These are phyloP conservation scores for Aegithalos caudatus DNA, from an alignment of 2,113 vertebrate genomes.

Conservation along the genomic window DNA sequence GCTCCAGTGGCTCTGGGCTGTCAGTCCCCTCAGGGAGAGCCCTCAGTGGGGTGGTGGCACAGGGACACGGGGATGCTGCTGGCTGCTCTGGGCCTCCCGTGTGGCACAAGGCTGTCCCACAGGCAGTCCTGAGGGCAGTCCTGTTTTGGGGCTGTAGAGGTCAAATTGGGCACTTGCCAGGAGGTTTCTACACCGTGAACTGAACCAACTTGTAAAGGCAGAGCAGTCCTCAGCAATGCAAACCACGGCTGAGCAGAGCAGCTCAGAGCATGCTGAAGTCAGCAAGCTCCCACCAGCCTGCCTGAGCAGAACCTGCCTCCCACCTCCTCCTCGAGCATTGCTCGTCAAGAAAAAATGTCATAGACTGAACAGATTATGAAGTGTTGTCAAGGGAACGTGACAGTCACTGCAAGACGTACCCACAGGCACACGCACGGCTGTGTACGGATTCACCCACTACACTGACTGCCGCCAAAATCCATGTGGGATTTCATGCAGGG, in stretches of 20 bases:
- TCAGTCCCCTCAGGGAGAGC: background rate
- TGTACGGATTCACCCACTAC: rapidly evolving
- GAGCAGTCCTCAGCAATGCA: background rate
- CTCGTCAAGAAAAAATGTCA: background rate
- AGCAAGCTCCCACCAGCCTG: background rate
- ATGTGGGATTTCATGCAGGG: background rate
- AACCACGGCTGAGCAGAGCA: background rate
- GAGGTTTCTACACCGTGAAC: background rate
- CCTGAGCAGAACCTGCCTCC: background rate
- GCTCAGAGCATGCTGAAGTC: background rate
- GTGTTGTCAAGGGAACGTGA: constrained; percentile 52
- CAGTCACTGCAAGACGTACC: background rate
- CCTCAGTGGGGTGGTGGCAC: rapidly evolving
- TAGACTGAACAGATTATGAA: constrained; percentile 1
- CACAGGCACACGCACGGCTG: background rate
- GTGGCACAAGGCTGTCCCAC: background rate
- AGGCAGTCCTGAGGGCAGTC: background rate
- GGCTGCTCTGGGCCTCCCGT: background rate
- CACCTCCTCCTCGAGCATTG: background rate
- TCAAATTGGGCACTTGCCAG: background rate
- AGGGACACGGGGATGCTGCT: rapidly evolving
- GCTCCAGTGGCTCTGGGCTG: background rate
- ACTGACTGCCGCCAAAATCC: background rate
- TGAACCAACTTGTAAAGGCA: background rate
- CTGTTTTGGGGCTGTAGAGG: background rate